These are phyloP conservation scores for Gryllus longicercus DNA, from an alignment of 2,888 invertebrate genomes.

Conservation along the genomic window DNA sequence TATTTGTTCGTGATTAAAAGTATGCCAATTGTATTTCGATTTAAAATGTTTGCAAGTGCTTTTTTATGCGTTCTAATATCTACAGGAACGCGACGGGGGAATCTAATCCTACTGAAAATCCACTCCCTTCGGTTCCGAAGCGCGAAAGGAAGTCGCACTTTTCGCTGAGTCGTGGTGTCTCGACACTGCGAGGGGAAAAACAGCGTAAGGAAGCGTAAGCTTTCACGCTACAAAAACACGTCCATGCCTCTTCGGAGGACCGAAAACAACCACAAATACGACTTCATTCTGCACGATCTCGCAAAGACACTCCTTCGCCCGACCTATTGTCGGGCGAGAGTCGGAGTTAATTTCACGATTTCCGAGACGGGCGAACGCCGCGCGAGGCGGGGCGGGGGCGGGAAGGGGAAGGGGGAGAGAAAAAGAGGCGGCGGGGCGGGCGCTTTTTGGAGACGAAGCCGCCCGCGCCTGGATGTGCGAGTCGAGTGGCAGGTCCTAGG, in stretches of 20 bases:
- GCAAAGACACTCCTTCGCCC: not conserved
- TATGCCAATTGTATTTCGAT: too few relatives aligned
- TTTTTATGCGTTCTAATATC: too few relatives aligned
- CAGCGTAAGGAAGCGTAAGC: not conserved
- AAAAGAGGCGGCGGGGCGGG: not conserved
- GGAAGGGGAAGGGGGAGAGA: not conserved
- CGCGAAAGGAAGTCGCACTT: too few relatives aligned
- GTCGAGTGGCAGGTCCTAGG: not conserved
- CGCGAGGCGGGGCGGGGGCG: not conserved
- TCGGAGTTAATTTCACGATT: conserved; percentile 17
- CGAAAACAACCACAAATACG: not conserved
- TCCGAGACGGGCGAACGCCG: not conserved
- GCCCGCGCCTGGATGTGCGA: not conserved
- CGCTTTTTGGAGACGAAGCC: not conserved
- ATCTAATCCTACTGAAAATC: too few relatives aligned
- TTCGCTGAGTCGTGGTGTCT: too few relatives aligned
- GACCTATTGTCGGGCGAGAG: not conserved
- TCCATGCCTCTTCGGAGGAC: not conserved
- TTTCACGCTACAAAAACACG: not conserved
- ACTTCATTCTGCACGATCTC: not conserved
- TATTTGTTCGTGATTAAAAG: too few relatives aligned
- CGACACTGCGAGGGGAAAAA: too few relatives aligned
- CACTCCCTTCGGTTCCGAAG: too few relatives aligned
- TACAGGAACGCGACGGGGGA: too few relatives aligned
- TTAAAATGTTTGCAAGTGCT: too few relatives aligned